Evolutionary conservation across 2,113 vertebrate species (phyloP).

Genomic region (Mesitornis unicolor): DNA sequence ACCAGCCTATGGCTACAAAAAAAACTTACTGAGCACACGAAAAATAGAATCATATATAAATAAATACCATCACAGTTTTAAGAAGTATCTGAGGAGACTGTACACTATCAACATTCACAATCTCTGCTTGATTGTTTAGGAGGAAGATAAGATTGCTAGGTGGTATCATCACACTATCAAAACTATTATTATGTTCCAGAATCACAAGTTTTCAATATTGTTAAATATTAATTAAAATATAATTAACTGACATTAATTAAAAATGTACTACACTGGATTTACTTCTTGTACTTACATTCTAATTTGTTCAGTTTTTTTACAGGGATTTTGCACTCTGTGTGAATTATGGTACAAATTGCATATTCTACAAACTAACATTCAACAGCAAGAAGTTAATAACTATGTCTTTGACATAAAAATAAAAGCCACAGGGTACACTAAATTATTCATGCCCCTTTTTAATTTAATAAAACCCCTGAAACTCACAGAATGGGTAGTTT

Average conservation of each 20-base stretch:
- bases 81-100: background rate
- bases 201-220: background rate
- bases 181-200: background rate
- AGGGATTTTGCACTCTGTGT: background rate
- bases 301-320: background rate
- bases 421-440: background rate
- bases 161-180: background rate
- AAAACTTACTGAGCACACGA: background rate
- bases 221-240: background rate
- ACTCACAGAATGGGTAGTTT: background rate
- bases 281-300: background rate
- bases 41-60: background rate
- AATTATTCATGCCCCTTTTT: background rate
- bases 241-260: background rate
- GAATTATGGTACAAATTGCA: background rate
- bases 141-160: background rate
- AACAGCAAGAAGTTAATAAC: background rate
- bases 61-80: background rate
- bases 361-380: background rate
- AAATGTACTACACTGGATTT: background rate
- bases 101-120: background rate
- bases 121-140: background rate
- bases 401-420: background rate
- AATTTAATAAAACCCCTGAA: background rate
- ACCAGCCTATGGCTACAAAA: background rate